Evolutionary conservation across 2,797 vertebrate genomes (phyloP).

Genomic region (Chelonia mydas): DNA sequence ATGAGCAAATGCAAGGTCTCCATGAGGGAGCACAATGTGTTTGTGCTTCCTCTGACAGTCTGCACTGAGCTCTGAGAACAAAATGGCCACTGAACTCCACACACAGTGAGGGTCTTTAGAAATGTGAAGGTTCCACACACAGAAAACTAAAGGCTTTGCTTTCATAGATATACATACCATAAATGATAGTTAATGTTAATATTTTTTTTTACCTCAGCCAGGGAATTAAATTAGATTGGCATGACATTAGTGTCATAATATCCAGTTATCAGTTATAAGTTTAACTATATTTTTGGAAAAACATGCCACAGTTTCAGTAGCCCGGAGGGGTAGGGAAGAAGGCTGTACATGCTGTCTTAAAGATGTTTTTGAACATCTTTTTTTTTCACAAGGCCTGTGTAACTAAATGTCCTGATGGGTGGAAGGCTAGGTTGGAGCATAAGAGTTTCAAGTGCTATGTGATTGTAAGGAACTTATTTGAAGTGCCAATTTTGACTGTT

Average conservation of each 20-base stretch:
- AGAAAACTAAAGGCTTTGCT: neutral
- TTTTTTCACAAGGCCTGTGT: neutral
- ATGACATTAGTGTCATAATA: neutral
- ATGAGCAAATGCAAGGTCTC: neutral
- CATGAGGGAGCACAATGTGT: neutral
- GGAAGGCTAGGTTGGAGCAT: neutral
- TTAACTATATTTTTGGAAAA: neutral
- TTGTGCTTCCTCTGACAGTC: neutral
- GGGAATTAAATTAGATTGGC: neutral
- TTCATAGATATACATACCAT: neutral
- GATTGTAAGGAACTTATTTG: accelerated
- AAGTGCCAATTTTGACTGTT: neutral
- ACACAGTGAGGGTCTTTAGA: neutral
- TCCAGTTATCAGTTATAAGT: neutral
- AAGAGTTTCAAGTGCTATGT: neutral
- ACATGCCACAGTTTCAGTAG: neutral
- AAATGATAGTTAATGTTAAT: neutral
- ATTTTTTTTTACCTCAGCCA: neutral
- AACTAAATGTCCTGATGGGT: neutral
- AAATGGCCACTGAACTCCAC: accelerated
- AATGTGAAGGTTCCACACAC: neutral
- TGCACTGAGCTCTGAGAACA: neutral
- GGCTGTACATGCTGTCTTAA: neutral
- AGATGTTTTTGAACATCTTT: neutral
- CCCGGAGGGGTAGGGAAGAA: neutral